Evolutionary conservation across 2,797 vertebrate species (phyloP).

Genomic region (Pangasius larnaudii): DNA sequence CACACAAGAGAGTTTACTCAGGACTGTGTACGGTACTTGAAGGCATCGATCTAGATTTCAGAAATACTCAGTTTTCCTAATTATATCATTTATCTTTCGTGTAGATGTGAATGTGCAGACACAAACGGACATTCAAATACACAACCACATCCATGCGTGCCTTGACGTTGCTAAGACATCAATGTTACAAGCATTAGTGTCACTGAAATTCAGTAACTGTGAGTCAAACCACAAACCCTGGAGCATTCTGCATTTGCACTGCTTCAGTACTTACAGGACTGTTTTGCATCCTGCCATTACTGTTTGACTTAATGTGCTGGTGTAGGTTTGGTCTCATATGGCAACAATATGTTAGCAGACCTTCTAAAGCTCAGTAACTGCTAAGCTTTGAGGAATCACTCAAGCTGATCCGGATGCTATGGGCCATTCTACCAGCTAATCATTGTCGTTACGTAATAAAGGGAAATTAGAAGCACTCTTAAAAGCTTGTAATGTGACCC

Average conservation of each 20-base stretch:
- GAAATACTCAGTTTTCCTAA: not conserved
- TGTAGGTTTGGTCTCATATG: slow-evolving; percentile 39
- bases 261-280: slow-evolving; percentile 28
- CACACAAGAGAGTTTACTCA: slow-evolving; percentile 7
- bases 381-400: slow-evolving; percentile 35
- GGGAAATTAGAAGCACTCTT: slow-evolving; percentile 53
- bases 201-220: slow-evolving; percentile 23
- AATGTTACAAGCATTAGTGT: slow-evolving; percentile 15
- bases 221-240: slow-evolving; percentile 21
- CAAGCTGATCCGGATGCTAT: slow-evolving; percentile 46
- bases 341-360: slow-evolving; percentile 40
- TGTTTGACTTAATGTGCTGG: slow-evolving; percentile 29
- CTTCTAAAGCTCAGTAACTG: slow-evolving; percentile 36
- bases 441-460: slow-evolving; percentile 55
- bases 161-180: slow-evolving; percentile 5
- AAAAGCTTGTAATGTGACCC: slow-evolving; percentile 58
- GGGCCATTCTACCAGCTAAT: slow-evolving; percentile 51
- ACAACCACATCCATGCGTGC: slow-evolving; percentile 14
- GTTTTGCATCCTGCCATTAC: slow-evolving; percentile 41
- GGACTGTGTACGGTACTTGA: not conserved
- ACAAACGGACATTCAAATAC: not conserved
- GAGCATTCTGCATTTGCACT: slow-evolving; percentile 4
- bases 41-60: not conserved
- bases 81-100: slow-evolving; percentile 15
- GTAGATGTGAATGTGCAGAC: not conserved